phyloP scores from a whole-genome alignment of 2,113 vertebrate species.

The Setophaga kirtlandii region DNA sequence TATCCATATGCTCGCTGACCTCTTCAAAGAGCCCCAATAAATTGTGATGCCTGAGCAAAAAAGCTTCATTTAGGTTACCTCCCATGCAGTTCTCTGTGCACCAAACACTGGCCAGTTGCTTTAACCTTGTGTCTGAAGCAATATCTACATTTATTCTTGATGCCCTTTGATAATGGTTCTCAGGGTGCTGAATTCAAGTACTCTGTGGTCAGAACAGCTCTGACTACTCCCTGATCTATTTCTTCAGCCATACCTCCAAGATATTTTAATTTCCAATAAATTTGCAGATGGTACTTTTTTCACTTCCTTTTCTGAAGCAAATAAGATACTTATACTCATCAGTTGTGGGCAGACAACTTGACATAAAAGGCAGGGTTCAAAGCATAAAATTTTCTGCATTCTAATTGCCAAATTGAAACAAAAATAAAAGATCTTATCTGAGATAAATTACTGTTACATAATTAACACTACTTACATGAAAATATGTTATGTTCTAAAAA shows the following conservation, averaged over 20 bases:
- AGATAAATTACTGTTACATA: constrained; percentile 70
- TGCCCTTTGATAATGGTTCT: not conserved
- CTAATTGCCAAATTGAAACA: constrained; percentile 71
- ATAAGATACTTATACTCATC: constrained; percentile 56
- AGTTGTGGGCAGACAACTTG: constrained; percentile 66
- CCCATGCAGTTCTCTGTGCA: not conserved
- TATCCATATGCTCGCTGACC: not conserved
- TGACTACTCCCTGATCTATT: not conserved
- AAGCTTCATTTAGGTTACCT: not conserved
- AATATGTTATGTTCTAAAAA: constrained; percentile 71
- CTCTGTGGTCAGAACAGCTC: not conserved
- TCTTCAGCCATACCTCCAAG: constrained; percentile 29
- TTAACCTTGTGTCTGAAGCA: not conserved
- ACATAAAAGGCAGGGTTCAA: constrained; percentile 68
- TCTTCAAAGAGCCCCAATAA: not conserved
- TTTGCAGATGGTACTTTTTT: constrained; percentile 68
- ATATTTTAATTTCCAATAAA: constrained; percentile 55
- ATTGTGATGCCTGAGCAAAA: not conserved
- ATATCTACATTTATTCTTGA: not conserved
- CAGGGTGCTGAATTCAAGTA: not conserved
- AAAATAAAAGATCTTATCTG: constrained; percentile 69
- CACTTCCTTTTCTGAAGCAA: constrained; percentile 67
- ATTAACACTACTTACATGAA: constrained; percentile 68
- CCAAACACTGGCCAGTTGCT: not conserved
- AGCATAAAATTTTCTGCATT: constrained; percentile 61